phyloP scores from a whole-genome alignment of 2,113 vertebrate genomes.

The Caracal caracal region DNA sequence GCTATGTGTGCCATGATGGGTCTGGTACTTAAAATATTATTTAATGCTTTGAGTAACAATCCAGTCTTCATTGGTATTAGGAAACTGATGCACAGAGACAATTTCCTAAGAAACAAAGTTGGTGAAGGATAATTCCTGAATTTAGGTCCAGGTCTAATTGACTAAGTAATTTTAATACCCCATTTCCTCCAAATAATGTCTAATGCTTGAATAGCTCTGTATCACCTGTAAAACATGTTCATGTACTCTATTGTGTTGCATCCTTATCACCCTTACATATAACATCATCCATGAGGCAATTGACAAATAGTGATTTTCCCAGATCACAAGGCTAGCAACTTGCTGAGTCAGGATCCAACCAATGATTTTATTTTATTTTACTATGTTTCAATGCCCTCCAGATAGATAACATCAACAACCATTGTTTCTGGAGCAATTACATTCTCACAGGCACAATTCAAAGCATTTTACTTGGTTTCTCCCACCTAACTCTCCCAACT shows the following conservation, averaged over 20 bases:
- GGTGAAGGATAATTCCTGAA: not conserved
- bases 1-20: not conserved
- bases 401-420: not conserved
- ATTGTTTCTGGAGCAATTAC: not conserved
- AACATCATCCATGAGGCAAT: not conserved
- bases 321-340: not conserved
- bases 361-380: not conserved
- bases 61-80: not conserved
- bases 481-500: not conserved
- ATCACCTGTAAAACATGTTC: not conserved
- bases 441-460: not conserved
- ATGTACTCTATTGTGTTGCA: not conserved
- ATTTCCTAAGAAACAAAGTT: not conserved
- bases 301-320: not conserved
- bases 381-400: not conserved
- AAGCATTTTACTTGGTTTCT: not conserved
- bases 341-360: not conserved
- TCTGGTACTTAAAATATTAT: not conserved
- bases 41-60: not conserved
- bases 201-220: not conserved
- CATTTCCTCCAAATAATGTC: not conserved
- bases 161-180: not conserved
- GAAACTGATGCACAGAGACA: not conserved
- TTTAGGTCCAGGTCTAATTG: slow-evolving; percentile 3
- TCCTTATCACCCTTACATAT: not conserved